Evolutionary conservation across 2,888 invertebrate species (phyloP), one percentile per base, ranked within the genome.

Genomic region (Nephrotoma flavescens): DNA sequence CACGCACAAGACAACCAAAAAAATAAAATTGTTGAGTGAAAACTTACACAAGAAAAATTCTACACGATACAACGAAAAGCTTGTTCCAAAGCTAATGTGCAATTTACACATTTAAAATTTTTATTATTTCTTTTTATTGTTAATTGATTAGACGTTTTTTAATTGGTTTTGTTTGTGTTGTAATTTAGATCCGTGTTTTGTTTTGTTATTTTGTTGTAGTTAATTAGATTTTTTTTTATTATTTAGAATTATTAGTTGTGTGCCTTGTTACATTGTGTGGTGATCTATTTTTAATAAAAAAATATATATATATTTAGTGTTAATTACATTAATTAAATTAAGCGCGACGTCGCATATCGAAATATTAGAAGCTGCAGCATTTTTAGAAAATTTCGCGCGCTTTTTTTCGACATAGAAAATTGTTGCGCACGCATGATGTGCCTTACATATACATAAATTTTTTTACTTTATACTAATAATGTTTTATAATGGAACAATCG

Each of bases 401-500:
- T 71, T 71, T 71, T 71, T 31, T 7, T 31, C 31, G 19, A 12
- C 47, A 12, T 47, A 47, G 9, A 31, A 31, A 52, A 52, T n/a
- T 52, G 9, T 31, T 9, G 71, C 52, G 11, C 4, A 71, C 31
- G 31, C 15, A 11, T 71, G 31, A 19, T 19, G 44, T 86, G 47
- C 31, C 86, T 86, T 86, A 4, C 15, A 52, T 52, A 52, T 5
- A 47, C 15, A 52, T 52, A 71, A 71, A 71, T 71, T 71, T 9
- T 31, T 71, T 71, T 71, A 71, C 12, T 57, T 2, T 31, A 9
- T 31, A 71, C 44, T 84, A 84, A 84, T 84, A 15, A 84, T 84
- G 85, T 85, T 85, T 44, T 42, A 85, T 85, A 85, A 85, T 85
- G 85, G 85, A 85, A 85, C 85, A 85, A 85, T 42, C 85, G 15